A percentile compares a stretch with the other conserved stretches of the same genome.
These are phyloP conservation scores for Phalacrocorax aristotelis DNA, from an alignment of 2,113 vertebrate species.

Conservation along the genomic window DNA sequence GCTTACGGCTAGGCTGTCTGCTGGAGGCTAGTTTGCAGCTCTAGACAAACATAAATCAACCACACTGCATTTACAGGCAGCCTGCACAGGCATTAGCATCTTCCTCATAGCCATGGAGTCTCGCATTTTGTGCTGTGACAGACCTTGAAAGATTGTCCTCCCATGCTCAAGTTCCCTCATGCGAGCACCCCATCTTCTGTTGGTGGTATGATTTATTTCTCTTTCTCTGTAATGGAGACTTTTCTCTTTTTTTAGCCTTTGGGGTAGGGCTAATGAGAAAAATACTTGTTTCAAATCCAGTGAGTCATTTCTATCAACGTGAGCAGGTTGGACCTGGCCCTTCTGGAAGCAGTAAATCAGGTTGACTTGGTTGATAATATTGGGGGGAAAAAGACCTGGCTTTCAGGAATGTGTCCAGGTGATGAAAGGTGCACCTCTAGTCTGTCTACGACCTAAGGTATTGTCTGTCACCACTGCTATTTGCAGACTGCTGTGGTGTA, in stretches of 20 bases:
- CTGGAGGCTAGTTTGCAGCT: background rate
- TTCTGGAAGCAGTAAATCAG: background rate
- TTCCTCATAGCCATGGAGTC: background rate
- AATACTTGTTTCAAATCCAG: background rate
- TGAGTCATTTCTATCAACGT: background rate
- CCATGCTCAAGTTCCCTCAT: rapidly evolving
- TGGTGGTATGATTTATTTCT: background rate
- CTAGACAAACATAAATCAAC: background rate
- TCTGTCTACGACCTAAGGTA: background rate
- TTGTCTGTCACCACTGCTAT: background rate
- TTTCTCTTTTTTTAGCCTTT: background rate
- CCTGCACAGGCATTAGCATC: background rate
- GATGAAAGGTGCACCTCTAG: background rate
- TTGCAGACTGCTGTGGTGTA: background rate
- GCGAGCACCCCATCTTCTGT: background rate
- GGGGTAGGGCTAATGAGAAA: background rate
- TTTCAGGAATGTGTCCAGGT: background rate
- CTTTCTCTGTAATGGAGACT: background rate
- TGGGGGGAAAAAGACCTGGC: background rate
- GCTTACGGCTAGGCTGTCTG: rapidly evolving
- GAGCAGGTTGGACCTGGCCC: background rate
- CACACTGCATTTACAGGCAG: background rate
- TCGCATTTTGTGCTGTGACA: background rate
- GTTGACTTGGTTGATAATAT: background rate
- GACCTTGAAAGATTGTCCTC: background rate